These are phyloP conservation scores for Myripristis murdjan DNA, from an alignment of 2,797 vertebrate genomes.

Conservation along the genomic window DNA sequence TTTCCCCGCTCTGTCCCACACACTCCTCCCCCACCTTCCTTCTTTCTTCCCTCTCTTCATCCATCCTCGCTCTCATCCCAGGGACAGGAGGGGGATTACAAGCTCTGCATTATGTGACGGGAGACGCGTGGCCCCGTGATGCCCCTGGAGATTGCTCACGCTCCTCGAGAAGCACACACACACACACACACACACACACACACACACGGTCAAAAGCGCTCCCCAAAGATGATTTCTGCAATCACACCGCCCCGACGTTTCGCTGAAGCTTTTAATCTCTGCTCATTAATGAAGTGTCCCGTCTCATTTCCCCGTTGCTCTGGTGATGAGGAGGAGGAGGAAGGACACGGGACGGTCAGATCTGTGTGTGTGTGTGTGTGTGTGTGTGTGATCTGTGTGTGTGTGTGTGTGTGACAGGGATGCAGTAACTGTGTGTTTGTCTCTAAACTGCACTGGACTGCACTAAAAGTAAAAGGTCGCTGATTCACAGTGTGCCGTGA, in stretches of 20 bases:
- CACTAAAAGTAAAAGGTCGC: too few relatives aligned
- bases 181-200: neutral
- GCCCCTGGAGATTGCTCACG: conserved; percentile 44
- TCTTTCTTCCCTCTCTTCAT: conserved; percentile 1
- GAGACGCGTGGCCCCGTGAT: conserved; percentile 44
- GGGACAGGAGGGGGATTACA: conserved; percentile 31
- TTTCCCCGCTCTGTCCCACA: neutral
- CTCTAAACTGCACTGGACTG: too few relatives aligned
- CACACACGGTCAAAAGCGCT: conserved; percentile 13
- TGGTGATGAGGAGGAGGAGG: conserved; percentile 43
- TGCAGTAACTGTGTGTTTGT: too few relatives aligned
- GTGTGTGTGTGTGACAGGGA: too few relatives aligned
- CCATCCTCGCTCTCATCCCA: conserved; percentile 20
- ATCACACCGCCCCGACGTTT: conserved; percentile 56
- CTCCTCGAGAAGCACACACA: conserved; percentile 19
- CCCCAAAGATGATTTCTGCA: conserved; percentile 50
- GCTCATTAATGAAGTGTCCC: conserved; percentile 65
- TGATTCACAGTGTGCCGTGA: too few relatives aligned
- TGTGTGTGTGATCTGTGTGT: too few relatives aligned
- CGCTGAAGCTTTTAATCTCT: conserved; percentile 62
- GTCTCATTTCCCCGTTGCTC: conserved; percentile 57
- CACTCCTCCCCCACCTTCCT: neutral
- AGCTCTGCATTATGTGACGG: conserved; percentile 46
- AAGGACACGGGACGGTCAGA: conserved; percentile 49
- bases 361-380: too few relatives aligned